Conservation (phyloP, 2,113 vertebrate species). For the Notarius lentiginosus region DNA sequence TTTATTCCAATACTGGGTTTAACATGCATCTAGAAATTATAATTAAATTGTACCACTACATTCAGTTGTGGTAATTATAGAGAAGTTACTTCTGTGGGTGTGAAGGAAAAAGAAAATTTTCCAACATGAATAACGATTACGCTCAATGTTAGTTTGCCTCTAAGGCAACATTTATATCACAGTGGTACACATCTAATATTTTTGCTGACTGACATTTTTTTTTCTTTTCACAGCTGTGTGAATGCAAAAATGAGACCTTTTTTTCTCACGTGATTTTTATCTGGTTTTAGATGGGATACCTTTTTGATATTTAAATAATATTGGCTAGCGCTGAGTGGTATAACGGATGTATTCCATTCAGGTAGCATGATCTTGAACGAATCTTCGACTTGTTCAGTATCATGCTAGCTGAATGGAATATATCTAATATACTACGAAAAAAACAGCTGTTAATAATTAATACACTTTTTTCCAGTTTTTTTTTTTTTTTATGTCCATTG, state of each 20-base stretch:
- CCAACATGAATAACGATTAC: neutral
- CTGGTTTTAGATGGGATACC: neutral
- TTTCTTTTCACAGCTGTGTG: neutral
- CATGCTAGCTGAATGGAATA: no score
- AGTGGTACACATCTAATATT: neutral
- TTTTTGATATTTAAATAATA: neutral
- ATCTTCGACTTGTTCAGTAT: no score
- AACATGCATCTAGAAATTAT: neutral
- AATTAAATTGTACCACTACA: neutral
- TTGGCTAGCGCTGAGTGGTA: no score
- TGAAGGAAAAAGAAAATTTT: neutral
- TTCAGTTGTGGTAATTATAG: neutral
- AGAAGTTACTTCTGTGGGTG: neutral
- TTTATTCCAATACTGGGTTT: neutral
- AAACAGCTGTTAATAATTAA: no score
- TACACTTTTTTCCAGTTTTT: no score
- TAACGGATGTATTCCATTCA: no score
- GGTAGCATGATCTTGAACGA: no score
- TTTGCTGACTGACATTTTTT: neutral
- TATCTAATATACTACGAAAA: no score
- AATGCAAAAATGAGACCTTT: neutral
- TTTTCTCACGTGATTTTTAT: neutral
- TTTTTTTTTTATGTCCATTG: no score
- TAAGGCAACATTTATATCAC: neutral
- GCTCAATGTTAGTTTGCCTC: neutral